Percentiles rank a stretch among this genome's conserved stretches.
Conservation (phyloP, 2,888 invertebrate genomes). For the Philonicus albiceps region DNA sequence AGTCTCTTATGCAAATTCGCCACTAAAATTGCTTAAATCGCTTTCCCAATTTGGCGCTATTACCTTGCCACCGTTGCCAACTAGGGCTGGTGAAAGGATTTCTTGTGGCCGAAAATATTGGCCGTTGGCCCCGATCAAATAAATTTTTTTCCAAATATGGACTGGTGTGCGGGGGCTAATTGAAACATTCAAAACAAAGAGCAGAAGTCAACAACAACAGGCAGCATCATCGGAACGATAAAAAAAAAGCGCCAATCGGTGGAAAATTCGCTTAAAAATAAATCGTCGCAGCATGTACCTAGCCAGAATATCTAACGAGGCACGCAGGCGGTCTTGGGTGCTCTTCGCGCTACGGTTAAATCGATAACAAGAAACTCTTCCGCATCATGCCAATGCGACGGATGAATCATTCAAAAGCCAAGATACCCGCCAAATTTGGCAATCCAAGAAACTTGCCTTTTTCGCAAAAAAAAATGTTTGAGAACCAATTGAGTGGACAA, state of each 20-base stretch:
- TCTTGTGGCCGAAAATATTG: not conserved
- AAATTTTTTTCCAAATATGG: constrained; percentile 5
- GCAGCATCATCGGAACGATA: not conserved
- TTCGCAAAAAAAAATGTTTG: constrained; percentile 4
- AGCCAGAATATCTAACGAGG: constrained; percentile 18
- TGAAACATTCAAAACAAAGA: constrained; percentile 16
- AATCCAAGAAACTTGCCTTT: not conserved
- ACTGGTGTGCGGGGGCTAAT: not conserved
- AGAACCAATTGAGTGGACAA: not conserved
- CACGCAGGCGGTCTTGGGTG: not conserved
- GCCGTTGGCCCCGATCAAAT: not conserved
- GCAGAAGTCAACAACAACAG: constrained; percentile 8
- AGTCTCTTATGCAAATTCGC: not conserved
- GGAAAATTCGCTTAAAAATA: constrained; percentile 4
- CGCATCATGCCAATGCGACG: not conserved
- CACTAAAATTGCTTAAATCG: not conserved
- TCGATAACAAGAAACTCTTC: not conserved
- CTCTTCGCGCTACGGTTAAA: not conserved
- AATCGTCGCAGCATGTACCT: not conserved
- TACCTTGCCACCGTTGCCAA: constrained; percentile 7
- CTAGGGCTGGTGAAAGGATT: constrained; percentile 1
- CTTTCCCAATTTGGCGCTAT: not conserved
- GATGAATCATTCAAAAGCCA: not conserved
- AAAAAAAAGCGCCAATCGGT: not conserved
- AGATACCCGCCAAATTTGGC: not conserved